Percentiles rank a stretch among this genome's conserved stretches.
phyloP scores from a whole-genome alignment of 2,888 invertebrate species.

The Dioctria linearis region DNA sequence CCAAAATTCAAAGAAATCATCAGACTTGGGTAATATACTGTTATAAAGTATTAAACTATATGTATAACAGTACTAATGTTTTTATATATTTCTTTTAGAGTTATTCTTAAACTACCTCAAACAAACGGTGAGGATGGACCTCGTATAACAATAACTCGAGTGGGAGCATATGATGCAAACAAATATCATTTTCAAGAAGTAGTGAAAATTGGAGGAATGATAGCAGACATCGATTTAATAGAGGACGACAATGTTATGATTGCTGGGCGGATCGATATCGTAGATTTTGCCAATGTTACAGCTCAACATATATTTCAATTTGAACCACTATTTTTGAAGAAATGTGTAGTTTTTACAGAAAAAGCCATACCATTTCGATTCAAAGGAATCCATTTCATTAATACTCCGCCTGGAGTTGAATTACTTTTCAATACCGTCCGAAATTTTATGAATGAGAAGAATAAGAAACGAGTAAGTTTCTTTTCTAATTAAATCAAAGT shows the following conservation, averaged over 20 bases:
- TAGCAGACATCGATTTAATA: slow-evolving; percentile 75
- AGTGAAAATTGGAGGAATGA: slow-evolving; percentile 73
- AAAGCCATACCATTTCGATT: slow-evolving; percentile 76
- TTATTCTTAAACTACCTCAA: too few relatives aligned
- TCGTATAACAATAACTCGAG: slow-evolving; percentile 73
- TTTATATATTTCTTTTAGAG: too few relatives aligned
- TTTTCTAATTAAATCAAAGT: background rate
- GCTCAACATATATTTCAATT: slow-evolving; percentile 74
- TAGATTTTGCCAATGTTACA: slow-evolving; percentile 74
- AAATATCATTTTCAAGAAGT: slow-evolving; percentile 72
- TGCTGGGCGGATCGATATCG: slow-evolving; percentile 72
- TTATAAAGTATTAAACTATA: background rate
- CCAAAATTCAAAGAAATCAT: slow-evolving; percentile 61
- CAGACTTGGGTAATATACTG: slow-evolving; percentile 68
- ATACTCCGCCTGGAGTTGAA: slow-evolving; percentile 74
- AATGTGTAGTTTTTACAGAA: slow-evolving; percentile 73
- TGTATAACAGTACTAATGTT: too few relatives aligned
- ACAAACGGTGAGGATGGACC: slow-evolving; percentile 66
- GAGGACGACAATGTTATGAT: slow-evolving; percentile 67
- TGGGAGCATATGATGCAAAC: slow-evolving; percentile 72
- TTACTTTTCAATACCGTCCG: slow-evolving; percentile 73
- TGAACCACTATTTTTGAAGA: slow-evolving; percentile 75
- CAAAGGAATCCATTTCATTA: slow-evolving; percentile 75
- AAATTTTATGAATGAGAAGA: slow-evolving; percentile 75
- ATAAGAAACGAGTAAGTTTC: slow-evolving; percentile 71